Evolutionary conservation across 2,797 vertebrate species (phyloP).

Genomic region (Enteromius treurensis): DNA sequence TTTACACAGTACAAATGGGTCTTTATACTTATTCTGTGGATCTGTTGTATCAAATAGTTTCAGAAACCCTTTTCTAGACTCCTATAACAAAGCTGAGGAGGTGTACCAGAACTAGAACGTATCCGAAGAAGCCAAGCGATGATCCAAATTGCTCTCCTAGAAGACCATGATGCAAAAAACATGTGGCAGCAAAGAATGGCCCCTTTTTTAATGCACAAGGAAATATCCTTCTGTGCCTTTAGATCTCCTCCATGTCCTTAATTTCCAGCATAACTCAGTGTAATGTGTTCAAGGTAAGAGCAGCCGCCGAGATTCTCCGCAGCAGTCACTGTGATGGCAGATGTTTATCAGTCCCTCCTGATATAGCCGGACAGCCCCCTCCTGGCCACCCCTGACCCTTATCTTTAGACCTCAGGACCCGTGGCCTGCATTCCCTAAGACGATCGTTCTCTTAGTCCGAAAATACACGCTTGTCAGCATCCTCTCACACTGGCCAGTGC

Average conservation of each 20-base stretch:
- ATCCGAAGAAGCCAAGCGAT: background rate
- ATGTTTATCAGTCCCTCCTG: constrained; percentile 48
- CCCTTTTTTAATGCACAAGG: constrained; percentile 61
- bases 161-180: constrained; percentile 41
- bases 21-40: background rate
- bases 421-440: constrained; percentile 39
- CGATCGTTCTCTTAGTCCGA: constrained; percentile 23
- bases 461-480: constrained; percentile 49
- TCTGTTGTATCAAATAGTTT: background rate
- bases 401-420: constrained; percentile 34
- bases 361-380: constrained; percentile 4
- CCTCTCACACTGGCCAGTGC: constrained; percentile 1
- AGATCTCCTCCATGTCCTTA: constrained; percentile 29
- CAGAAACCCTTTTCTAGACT: background rate
- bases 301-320: constrained; percentile 20
- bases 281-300: constrained; percentile 64
- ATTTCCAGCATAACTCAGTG: constrained; percentile 40
- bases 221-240: constrained; percentile 15
- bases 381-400: constrained; percentile 19
- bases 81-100: background rate
- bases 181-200: constrained; percentile 51
- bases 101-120: background rate
- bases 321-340: constrained; percentile 38
- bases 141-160: constrained; percentile 64
- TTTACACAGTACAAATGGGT: background rate